Evolutionary conservation across 2,113 vertebrate species (phyloP).

Genomic region (Rhynchomys soricoides): DNA sequence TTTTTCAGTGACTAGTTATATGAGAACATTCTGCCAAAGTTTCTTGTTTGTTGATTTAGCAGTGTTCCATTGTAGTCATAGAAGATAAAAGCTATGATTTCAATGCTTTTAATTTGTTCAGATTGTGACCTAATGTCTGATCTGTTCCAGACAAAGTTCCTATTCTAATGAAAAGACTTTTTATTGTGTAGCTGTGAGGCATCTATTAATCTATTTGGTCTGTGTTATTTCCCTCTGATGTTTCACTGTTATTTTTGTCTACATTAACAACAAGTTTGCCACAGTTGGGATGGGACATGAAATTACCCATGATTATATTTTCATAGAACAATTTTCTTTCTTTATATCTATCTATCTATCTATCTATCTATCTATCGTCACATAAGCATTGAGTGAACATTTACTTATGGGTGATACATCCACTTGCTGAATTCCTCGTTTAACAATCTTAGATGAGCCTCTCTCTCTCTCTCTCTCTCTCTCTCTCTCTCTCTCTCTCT

Average conservation of each 20-base stretch:
- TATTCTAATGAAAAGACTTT: background rate
- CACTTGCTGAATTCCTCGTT: background rate
- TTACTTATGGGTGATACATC: background rate
- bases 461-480: background rate
- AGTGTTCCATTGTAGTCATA: background rate
- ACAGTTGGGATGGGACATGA: background rate
- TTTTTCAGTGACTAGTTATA: background rate
- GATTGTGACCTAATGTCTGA: background rate
- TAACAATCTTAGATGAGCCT: background rate
- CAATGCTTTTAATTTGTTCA: background rate
- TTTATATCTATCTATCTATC: no score
- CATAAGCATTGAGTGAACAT: background rate
- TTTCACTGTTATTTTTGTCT: background rate
- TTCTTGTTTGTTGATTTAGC: background rate
- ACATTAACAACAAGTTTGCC: background rate
- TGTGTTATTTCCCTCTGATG: background rate
- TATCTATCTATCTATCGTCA: no score
- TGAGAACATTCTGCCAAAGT: background rate
- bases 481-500: no score
- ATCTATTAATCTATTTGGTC: background rate
- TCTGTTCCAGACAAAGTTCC: background rate
- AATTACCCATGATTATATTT: background rate
- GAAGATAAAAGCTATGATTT: background rate
- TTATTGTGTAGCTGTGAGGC: background rate
- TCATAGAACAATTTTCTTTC: background rate